These are phyloP conservation scores for Drosophila ironensis DNA, from an alignment of 1,140 invertebrate species.

Conservation along the genomic window DNA sequence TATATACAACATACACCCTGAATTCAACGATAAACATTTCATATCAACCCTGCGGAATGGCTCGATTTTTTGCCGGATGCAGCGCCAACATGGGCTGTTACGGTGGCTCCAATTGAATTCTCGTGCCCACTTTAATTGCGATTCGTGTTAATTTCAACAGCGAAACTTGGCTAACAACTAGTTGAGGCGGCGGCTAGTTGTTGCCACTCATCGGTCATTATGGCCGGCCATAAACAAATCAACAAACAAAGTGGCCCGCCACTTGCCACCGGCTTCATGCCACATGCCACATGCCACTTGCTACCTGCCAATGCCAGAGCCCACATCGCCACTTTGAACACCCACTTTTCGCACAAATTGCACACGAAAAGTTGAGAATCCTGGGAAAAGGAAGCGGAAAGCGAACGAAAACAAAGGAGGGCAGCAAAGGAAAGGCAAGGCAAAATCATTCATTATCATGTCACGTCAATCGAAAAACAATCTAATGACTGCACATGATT, in stretches of 20 bases:
- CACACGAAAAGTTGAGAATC: slow-evolving; percentile 36
- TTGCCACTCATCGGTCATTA: slow-evolving; percentile 62
- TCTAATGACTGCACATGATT: slow-evolving; percentile 82
- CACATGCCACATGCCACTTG: slow-evolving; percentile 3
- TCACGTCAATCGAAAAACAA: slow-evolving; percentile 81
- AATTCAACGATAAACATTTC: not conserved
- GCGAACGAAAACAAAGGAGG: slow-evolving; percentile 24
- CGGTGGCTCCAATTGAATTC: slow-evolving; percentile 36
- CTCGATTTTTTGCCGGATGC: slow-evolving; percentile 5
- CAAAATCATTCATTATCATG: slow-evolving; percentile 80
- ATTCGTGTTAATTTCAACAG: slow-evolving; percentile 58
- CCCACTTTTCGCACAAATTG: slow-evolving; percentile 52
- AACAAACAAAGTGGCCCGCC: slow-evolving; percentile 46
- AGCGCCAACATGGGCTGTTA: slow-evolving; percentile 4
- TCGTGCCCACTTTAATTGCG: slow-evolving; percentile 69
- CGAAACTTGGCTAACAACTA: slow-evolving; percentile 51
- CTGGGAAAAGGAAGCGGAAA: slow-evolving; percentile 41
- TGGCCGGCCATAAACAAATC: slow-evolving; percentile 67
- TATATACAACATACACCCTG: not conserved
- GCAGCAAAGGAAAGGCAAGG: slow-evolving; percentile 12
- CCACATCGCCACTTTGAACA: slow-evolving; percentile 44
- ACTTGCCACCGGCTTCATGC: slow-evolving; percentile 12
- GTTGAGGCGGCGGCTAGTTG: slow-evolving; percentile 31
- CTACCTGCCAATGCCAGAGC: not conserved
- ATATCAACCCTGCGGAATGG: too few species aligned